These are phyloP conservation scores for Sphaeridia pumilis DNA, from an alignment of 2,888 invertebrate species.

Conservation along the genomic window DNA sequence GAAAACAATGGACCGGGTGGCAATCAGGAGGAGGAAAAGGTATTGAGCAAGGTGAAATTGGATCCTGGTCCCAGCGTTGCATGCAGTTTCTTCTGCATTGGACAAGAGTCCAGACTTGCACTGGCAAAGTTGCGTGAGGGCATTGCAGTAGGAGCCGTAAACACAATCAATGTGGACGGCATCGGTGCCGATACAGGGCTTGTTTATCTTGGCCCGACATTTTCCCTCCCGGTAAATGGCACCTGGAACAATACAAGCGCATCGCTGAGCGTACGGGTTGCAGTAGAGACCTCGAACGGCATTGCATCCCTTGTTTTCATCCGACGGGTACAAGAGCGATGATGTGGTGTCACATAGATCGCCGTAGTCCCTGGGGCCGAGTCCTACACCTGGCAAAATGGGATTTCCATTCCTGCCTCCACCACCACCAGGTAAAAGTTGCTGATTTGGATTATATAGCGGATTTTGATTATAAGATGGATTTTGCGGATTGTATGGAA, in stretches of 20 bases:
- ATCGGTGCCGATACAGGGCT: slow-evolving; percentile 17
- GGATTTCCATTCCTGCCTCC: too few species aligned
- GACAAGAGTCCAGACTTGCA: slow-evolving; percentile 8
- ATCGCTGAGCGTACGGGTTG: neutral
- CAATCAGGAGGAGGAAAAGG: neutral
- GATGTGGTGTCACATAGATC: slow-evolving; percentile 6
- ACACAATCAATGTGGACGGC: slow-evolving; percentile 27
- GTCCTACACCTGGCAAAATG: neutral
- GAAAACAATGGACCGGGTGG: neutral
- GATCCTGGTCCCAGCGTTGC: slow-evolving; percentile 5
- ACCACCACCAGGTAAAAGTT: too few species aligned
- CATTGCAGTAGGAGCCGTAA: slow-evolving; percentile 26
- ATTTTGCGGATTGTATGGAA: neutral
- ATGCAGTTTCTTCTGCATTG: slow-evolving; percentile 12
- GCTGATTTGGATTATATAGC: too few species aligned
- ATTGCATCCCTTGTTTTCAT: slow-evolving; percentile 4
- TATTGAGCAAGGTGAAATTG: too few species aligned
- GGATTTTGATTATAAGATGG: neutral
- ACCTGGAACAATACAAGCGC: slow-evolving; percentile 25
- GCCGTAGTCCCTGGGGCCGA: slow-evolving; percentile 8
- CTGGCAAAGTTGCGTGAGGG: slow-evolving; percentile 10
- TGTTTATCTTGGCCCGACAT: slow-evolving; percentile 29
- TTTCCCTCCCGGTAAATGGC: slow-evolving; percentile 30
- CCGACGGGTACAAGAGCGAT: neutral
- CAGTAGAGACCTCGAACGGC: slow-evolving; percentile 5